These are phyloP conservation scores for Fratercula arctica DNA, from an alignment of 2,797 vertebrate species.

Conservation along the genomic window DNA sequence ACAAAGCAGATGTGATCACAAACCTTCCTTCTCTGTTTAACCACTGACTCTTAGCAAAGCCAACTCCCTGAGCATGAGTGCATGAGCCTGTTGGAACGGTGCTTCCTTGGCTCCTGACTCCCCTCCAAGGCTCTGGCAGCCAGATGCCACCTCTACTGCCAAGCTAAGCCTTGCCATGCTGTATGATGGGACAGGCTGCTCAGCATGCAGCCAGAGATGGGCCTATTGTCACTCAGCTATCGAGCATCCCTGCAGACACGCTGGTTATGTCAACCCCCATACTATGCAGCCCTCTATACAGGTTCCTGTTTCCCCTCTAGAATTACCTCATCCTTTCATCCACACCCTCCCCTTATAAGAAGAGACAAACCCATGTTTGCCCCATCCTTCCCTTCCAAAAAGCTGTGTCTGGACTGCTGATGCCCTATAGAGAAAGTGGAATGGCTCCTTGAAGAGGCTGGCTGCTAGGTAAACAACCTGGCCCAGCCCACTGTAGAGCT, in stretches of 20 bases:
- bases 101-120: neutral
- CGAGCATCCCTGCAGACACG: neutral
- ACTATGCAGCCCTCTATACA: neutral
- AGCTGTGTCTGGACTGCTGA: neutral
- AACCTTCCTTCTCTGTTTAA: neutral
- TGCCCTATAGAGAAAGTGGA: neutral
- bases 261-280: neutral
- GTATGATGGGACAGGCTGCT: constrained; percentile 4
- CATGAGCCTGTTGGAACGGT: neutral
- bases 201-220: neutral
- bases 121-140: constrained; percentile 9
- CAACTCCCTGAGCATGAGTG: neutral
- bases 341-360: neutral
- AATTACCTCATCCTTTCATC: neutral
- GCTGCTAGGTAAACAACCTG: neutral
- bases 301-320: neutral
- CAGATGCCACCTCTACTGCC: constrained; percentile 5
- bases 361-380: neutral
- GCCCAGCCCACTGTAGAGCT: neutral
- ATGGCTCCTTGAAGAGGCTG: neutral
- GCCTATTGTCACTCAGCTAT: constrained; percentile 13
- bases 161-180: constrained; percentile 49
- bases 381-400: neutral
- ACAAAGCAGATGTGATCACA: neutral
- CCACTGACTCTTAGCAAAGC: neutral